A percentile compares a stretch with the other conserved stretches of the same genome.
phyloP scores from a whole-genome alignment of 2,113 vertebrate genomes.

The Pyxicephalus adspersus region DNA sequence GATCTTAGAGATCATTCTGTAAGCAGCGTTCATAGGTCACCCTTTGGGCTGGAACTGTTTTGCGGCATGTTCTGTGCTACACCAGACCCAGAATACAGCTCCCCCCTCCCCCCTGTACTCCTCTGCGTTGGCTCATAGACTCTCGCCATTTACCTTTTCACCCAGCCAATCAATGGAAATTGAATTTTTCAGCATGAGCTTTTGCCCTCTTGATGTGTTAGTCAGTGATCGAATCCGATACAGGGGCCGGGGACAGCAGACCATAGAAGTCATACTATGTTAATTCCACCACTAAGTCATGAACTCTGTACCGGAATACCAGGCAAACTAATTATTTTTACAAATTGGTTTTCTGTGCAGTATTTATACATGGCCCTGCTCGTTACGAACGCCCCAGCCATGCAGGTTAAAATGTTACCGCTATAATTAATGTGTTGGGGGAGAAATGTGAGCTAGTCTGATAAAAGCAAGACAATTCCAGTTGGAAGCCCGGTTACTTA shows the following conservation, averaged over 20 bases:
- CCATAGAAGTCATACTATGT: conserved; percentile 12
- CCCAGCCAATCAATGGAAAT: conserved; percentile 26
- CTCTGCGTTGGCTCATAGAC: not conserved
- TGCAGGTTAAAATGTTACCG: conserved; percentile 40
- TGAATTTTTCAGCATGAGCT: conserved; percentile 31
- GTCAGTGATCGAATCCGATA: not conserved
- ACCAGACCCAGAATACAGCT: not conserved
- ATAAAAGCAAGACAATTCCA: conserved; percentile 6
- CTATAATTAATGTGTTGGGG: conserved; percentile 27
- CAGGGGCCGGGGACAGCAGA: not conserved
- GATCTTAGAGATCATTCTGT: conserved; percentile 20
- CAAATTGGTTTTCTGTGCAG: conserved; percentile 27
- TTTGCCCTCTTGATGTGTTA: conserved; percentile 15
- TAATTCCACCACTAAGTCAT: conserved; percentile 10
- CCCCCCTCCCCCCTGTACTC: not conserved
- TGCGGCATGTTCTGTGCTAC: not conserved
- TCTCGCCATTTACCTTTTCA: conserved; percentile 35
- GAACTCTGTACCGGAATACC: conserved; percentile 26
- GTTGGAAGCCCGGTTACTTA: not conserved
- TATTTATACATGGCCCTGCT: conserved; percentile 22
- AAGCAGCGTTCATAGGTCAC: not conserved
- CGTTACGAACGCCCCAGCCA: not conserved
- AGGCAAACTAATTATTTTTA: conserved; percentile 41
- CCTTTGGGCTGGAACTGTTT: not conserved
- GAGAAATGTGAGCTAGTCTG: not conserved